These are phyloP conservation scores for Keiferia lycopersicella DNA, from an alignment of 2,888 invertebrate species.

Conservation along the genomic window DNA sequence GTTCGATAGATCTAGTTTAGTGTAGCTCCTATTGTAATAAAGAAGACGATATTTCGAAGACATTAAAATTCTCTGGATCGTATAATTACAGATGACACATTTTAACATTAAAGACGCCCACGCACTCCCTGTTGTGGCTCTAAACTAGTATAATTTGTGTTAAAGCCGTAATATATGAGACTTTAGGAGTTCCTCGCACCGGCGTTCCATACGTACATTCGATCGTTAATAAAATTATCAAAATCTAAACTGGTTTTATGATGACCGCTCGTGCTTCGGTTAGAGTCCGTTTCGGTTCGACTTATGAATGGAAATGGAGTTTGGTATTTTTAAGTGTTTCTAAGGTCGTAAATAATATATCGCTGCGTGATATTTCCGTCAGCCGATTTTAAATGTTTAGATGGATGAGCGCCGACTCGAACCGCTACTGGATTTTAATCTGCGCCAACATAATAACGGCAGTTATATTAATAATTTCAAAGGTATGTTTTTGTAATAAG, in stretches of 20 bases:
- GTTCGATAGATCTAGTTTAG: constrained; percentile 64
- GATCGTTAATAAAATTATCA: constrained; percentile 82
- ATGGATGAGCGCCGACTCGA: constrained; percentile 61
- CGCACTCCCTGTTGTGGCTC: constrained; percentile 76
- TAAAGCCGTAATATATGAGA: constrained; percentile 80
- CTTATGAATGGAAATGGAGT: constrained; percentile 80
- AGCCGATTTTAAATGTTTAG: constrained; percentile 70
- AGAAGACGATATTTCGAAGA: constrained; percentile 75
- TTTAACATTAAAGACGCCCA: constrained; percentile 78
- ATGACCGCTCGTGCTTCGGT: constrained; percentile 70
- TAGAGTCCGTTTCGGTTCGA: constrained; percentile 62
- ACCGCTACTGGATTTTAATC: constrained; percentile 74
- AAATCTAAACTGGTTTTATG: constrained; percentile 80
- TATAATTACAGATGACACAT: constrained; percentile 81
- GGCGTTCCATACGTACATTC: constrained; percentile 71
- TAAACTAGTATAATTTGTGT: constrained; percentile 81
- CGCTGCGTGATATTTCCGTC: constrained; percentile 79
- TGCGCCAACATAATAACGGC: constrained; percentile 51
- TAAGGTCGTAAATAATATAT: constrained; percentile 77
- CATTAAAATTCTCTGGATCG: constrained; percentile 77
- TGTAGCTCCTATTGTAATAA: constrained; percentile 73
- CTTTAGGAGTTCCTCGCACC: constrained; percentile 69
- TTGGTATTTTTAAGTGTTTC: constrained; percentile 79
- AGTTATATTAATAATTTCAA: constrained; percentile 47
- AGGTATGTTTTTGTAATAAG: constrained; percentile 34